Conservation (phyloP, 2,888 invertebrate species). For the Agrochola lychnidis region DNA sequence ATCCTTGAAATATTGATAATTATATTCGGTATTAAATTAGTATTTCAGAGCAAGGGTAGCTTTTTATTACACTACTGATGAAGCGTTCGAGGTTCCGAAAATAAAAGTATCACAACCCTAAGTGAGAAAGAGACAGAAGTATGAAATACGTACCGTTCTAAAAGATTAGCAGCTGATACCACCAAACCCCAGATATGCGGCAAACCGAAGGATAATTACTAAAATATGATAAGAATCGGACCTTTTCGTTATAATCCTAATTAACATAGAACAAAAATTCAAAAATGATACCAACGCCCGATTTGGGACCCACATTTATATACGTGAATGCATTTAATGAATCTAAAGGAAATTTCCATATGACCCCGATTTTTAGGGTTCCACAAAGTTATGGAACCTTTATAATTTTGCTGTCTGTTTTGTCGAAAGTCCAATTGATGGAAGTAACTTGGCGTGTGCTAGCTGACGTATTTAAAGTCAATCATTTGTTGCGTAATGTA, state of each 20-base stretch:
- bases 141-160: background rate
- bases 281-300: conserved; percentile 36
- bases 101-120: too few species aligned
- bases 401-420: conserved; percentile 9
- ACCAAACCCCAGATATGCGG: conserved; percentile 47
- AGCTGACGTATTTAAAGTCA: too few species aligned
- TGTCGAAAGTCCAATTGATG: background rate
- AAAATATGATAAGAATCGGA: conserved; percentile 58
- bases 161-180: conserved; percentile 47
- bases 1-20: too few species aligned
- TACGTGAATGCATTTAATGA: conserved; percentile 58
- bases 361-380: conserved; percentile 51
- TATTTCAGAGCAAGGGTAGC: too few species aligned
- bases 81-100: too few species aligned
- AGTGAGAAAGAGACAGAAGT: conserved; percentile 7
- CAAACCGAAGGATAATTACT: conserved; percentile 45
- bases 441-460: background rate
- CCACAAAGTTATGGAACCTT: background rate
- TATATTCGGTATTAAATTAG: too few species aligned
- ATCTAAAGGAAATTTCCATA: conserved; percentile 57
- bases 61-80: too few species aligned
- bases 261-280: conserved; percentile 53
- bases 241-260: conserved; percentile 42
- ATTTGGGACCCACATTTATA: conserved; percentile 56
- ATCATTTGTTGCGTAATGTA: too few species aligned